Conservation (phyloP, 2,797 vertebrate species). For the Poeciliopsis turneri region DNA sequence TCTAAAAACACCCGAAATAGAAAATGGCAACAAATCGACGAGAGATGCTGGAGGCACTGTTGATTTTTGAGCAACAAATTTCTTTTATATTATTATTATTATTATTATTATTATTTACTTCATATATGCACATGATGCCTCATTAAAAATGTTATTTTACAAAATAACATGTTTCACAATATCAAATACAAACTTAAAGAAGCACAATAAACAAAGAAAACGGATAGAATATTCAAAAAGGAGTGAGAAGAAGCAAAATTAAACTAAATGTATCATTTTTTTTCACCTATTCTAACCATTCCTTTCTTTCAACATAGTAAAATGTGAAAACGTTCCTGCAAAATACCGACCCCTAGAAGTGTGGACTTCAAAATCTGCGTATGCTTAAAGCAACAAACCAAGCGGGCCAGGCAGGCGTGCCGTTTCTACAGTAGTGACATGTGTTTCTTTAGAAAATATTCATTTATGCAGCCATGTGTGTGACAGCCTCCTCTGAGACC, state of each 20-base stretch:
- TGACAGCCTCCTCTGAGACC: slow-evolving; percentile 11
- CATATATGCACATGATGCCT: too few relatives aligned
- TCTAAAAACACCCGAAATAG: neutral
- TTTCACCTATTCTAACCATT: neutral
- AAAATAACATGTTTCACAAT: too few relatives aligned
- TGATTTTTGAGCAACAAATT: neutral
- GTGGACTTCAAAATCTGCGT: neutral
- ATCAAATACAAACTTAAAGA: too few relatives aligned
- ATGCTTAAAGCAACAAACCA: neutral
- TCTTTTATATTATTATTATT: too few relatives aligned
- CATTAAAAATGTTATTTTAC: too few relatives aligned
- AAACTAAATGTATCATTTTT: neutral
- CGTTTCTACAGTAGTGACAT: neutral
- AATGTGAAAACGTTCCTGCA: neutral
- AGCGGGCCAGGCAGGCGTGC: neutral
- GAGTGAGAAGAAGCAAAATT: too few relatives aligned
- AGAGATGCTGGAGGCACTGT: neutral
- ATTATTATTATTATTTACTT: too few relatives aligned
- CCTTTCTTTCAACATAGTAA: neutral
- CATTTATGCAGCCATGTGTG: slow-evolving; percentile 11
- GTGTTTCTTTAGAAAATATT: neutral
- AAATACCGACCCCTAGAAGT: neutral
- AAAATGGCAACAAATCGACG: neutral
- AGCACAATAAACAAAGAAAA: too few relatives aligned
- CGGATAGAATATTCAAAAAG: too few relatives aligned